Evolutionary conservation across 2,113 vertebrate genomes (phyloP), one percentile per base, ranked within the genome.

Genomic region (Microcebus murinus): DNA sequence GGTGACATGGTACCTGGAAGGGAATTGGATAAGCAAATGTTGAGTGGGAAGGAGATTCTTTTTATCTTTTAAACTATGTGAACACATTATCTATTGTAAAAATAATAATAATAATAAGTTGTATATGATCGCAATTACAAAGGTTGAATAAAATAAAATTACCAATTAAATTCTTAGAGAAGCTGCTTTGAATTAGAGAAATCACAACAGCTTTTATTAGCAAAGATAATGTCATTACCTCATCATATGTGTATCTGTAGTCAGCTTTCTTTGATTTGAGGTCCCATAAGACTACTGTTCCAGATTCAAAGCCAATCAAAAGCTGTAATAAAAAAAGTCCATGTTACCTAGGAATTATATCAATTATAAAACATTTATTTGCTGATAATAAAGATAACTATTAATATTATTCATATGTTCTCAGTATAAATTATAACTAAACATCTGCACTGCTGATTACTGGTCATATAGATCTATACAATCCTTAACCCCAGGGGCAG

Each of bases 181-280:
- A 95, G 39, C 12, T 63, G 23, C 14, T 89, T 12, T 80, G 31
- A 94, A 70, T 42, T 50, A 68, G 11, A 91, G 27, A 85, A 94
- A 83, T 61, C 8, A 74, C 13, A 77, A 74, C 3, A 73, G 45
- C 6, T 94, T 73, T 94, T 86, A 83, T 18, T 71, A 65, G 71
- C 27, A 63, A 61, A 97, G 82, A 63, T 61, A 42, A 29, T 39
- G 83, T 27, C 83, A 89, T 98, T 99, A 99, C 99, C 99, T 99
- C 99, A 97, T 99, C 99, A 74, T 99, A 99, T 65, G 99, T 99
- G 96, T 99, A 99, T 99, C 99, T 99, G 98, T 99, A 99, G 98
- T 99, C 99, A 0, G 99, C 99, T 97, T 99, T 99, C 99, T 99
- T 99, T 98, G 99, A 99, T 98, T 99, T 99, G 97, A 99, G 99